A percentile compares a stretch with the other conserved stretches of the same genome.
phyloP scores from a whole-genome alignment of 2,888 invertebrate species.

The Omphaloscelis lunosa region DNA sequence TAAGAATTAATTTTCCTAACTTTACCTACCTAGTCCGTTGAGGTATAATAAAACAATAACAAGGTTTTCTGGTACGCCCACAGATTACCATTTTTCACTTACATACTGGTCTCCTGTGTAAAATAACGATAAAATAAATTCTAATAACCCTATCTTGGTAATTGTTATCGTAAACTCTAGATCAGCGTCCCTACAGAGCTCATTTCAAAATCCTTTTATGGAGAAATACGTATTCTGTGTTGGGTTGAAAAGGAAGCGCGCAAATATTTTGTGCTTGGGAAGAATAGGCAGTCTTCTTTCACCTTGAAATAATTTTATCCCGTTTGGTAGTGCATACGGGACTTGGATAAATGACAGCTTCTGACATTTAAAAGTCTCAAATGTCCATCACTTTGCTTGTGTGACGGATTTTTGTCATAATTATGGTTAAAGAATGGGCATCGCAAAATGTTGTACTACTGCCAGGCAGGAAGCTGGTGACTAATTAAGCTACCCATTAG shows the following conservation, averaged over 20 bases:
- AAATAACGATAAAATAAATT: conserved; percentile 35
- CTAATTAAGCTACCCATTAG: too few species aligned
- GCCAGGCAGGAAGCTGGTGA: background rate
- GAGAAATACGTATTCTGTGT: conserved; percentile 6
- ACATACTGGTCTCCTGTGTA: conserved; percentile 4
- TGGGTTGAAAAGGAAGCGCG: background rate
- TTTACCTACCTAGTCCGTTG: background rate
- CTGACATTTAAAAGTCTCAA: background rate
- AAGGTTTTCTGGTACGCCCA: background rate
- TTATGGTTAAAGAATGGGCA: background rate
- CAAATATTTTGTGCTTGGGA: background rate
- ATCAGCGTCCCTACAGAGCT: conserved; percentile 30
- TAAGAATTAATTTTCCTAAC: too few species aligned
- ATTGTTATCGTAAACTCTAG: conserved; percentile 39
- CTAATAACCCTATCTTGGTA: conserved; percentile 8
- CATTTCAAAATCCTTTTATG: conserved; percentile 25
- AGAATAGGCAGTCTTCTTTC: background rate
- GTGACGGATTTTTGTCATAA: background rate
- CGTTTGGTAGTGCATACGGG: background rate
- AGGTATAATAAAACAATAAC: background rate
- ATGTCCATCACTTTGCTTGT: background rate
- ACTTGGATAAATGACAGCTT: background rate
- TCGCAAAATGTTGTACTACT: background rate
- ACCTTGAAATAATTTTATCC: background rate
- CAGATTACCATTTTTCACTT: conserved; percentile 9